These are phyloP conservation scores for Acyrthosiphon pisum DNA, from an alignment of 1,140 invertebrate species.

Conservation along the genomic window DNA sequence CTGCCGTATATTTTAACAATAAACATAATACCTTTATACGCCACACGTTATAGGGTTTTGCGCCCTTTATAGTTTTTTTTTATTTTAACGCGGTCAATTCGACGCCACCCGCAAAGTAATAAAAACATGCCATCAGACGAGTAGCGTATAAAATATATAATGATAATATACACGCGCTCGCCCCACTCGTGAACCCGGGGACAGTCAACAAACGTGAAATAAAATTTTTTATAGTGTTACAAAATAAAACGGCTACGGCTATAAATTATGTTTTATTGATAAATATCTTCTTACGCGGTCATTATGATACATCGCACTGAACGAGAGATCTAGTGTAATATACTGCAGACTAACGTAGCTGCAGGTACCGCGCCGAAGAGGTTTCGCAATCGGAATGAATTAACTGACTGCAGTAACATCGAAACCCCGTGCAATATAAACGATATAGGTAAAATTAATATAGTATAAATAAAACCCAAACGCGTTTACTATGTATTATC, in stretches of 20 bases:
- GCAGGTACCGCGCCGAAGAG: not conserved
- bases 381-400: not conserved
- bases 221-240: constrained; percentile 9
- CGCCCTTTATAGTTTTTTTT: not conserved
- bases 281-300: not conserved
- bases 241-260: not conserved
- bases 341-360: not conserved
- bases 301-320: not conserved
- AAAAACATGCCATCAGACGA: not conserved
- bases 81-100: not conserved
- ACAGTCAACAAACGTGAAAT: not conserved
- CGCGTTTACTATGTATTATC: not conserved
- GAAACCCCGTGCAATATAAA: not conserved
- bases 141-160: not conserved
- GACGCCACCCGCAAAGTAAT: not conserved
- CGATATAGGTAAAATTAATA: not conserved
- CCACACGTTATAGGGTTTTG: not conserved
- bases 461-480: not conserved
- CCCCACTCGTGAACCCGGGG: not conserved
- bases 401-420: not conserved
- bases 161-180: not conserved
- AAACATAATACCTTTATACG: not conserved
- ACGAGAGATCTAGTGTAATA: not conserved
- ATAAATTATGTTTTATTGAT: constrained; percentile 19
- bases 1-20: not conserved